Evolutionary conservation across 2,113 vertebrate species (phyloP).

Genomic region (Strix uralensis): DNA sequence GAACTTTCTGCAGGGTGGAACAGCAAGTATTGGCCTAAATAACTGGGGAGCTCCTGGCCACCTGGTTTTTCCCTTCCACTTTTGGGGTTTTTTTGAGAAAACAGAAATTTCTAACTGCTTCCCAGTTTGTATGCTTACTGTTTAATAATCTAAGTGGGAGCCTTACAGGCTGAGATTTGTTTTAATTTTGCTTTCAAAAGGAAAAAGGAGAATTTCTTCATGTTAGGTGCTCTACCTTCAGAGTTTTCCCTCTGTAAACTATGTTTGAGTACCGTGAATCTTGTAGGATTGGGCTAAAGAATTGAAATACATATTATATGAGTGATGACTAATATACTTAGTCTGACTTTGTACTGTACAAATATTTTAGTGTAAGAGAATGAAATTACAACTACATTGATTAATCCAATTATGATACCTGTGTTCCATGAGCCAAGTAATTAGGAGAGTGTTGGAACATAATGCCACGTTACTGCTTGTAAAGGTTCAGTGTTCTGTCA

Average conservation of each 20-base stretch:
- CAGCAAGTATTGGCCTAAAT: neutral
- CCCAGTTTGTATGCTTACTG: neutral
- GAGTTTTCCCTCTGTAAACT: neutral
- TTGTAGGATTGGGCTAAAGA: neutral
- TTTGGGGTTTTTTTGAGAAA: neutral
- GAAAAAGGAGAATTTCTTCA: neutral
- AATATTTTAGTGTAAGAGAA: neutral
- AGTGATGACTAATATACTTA: neutral
- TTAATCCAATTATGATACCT: neutral
- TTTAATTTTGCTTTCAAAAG: neutral
- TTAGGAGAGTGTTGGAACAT: neutral
- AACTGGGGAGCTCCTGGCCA: neutral
- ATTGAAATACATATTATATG: neutral
- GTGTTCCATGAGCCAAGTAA: neutral
- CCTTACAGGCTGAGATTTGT: neutral
- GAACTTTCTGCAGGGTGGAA: neutral
- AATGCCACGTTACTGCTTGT: neutral
- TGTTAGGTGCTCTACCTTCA: neutral
- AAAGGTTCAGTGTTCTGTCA: neutral
- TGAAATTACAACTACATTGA: neutral
- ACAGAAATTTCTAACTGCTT: neutral
- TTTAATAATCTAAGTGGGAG: neutral
- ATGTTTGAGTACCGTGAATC: neutral
- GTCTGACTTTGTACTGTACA: neutral
- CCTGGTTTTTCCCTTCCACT: neutral